A percentile compares a stretch with the other conserved stretches of the same genome.
These are phyloP conservation scores for Apocrypta bakeri DNA, from an alignment of 1,140 invertebrate species.

Conservation along the genomic window DNA sequence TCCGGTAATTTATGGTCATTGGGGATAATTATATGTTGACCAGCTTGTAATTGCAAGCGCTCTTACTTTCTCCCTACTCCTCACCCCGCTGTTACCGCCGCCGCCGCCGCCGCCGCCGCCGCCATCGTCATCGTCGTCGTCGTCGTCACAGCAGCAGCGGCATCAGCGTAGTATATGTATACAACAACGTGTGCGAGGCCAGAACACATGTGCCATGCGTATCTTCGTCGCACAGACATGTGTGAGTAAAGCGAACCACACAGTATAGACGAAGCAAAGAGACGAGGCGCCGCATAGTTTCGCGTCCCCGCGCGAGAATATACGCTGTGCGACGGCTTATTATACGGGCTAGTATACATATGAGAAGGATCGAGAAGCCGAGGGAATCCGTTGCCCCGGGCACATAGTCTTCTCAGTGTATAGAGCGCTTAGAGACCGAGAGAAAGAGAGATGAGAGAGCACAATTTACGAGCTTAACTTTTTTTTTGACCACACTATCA, in stretches of 20 bases:
- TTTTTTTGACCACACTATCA: conserved; percentile 2
- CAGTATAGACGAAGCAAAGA: conserved; percentile 22
- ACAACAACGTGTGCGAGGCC: not conserved
- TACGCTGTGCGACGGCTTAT: conserved; percentile 68
- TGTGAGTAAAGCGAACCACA: conserved; percentile 19
- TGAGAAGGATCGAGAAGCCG: conserved; percentile 28
- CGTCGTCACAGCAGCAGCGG: not conserved
- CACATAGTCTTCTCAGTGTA: conserved; percentile 5
- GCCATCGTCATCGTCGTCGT: not conserved
- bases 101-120: not conserved
- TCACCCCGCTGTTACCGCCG: not conserved
- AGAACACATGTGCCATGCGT: conserved; percentile 12
- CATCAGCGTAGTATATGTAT: not conserved
- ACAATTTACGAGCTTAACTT: conserved; percentile 36
- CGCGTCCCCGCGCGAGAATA: conserved; percentile 58
- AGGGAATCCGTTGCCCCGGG: conserved; percentile 23
- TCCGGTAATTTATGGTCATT: conserved; percentile 75
- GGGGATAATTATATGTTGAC: conserved; percentile 75
- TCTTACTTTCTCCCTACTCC: not conserved
- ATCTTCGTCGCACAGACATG: not conserved
- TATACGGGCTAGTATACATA: conserved; percentile 72
- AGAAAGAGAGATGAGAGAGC: not conserved
- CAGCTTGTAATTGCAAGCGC: conserved; percentile 74
- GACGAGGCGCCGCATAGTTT: conserved; percentile 57
- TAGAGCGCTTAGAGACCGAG: not conserved